Conservation (phyloP, 1,140 invertebrate genomes). For the Lasaia peninsularis region DNA sequence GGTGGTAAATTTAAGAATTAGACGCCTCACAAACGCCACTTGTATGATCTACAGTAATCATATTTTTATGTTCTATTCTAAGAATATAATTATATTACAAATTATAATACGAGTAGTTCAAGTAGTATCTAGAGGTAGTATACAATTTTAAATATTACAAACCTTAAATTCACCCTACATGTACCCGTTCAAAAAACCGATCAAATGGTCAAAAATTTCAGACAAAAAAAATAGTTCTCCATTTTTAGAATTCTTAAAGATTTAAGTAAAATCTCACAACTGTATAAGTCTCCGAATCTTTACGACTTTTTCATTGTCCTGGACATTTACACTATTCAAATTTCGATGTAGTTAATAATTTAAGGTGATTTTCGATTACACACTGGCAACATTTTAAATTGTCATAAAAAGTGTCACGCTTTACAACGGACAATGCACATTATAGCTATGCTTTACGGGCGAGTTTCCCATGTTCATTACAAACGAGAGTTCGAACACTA, state of each 20-base stretch:
- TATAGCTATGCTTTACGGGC: conserved; percentile 41
- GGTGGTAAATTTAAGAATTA: too few species aligned
- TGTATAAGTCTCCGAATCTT: background rate
- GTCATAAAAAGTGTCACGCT: conserved; percentile 33
- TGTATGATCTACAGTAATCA: too few species aligned
- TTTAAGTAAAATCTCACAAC: background rate
- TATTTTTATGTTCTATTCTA: too few species aligned
- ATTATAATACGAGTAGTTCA: too few species aligned
- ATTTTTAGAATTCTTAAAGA: background rate
- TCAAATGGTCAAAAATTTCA: too few species aligned
- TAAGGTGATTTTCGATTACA: conserved; percentile 64
- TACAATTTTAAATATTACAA: too few species aligned
- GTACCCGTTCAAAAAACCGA: too few species aligned
- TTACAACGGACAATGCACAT: conserved; percentile 28
- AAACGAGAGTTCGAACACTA: conserved; percentile 61
- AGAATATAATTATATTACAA: too few species aligned
- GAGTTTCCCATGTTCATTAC: conserved; percentile 51
- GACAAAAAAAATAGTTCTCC: too few species aligned
- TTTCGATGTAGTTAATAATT: conserved; percentile 34
- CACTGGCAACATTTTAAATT: conserved; percentile 36
- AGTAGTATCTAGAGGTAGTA: too few species aligned
- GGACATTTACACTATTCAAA: conserved; percentile 20
- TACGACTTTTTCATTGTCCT: conserved; percentile 1
- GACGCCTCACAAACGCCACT: too few species aligned
- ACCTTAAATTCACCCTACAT: too few species aligned